phyloP scores from a whole-genome alignment of 2,888 invertebrate species.

The Steinernema scapterisci region DNA sequence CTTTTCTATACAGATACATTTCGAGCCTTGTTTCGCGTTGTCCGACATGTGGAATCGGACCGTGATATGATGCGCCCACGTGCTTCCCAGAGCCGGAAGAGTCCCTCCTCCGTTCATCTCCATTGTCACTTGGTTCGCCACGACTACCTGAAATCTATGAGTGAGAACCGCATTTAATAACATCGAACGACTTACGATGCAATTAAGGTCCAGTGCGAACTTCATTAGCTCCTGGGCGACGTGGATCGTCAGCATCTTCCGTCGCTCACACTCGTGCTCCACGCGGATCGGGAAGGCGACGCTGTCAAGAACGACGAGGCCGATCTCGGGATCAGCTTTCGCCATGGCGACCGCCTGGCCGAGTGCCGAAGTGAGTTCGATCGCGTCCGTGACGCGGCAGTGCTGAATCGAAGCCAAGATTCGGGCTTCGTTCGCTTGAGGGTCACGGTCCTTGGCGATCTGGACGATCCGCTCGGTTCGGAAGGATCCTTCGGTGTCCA shows the following conservation, averaged over 20 bases:
- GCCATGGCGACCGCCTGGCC: background rate
- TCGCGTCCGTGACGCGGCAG: conserved; percentile 1
- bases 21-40: background rate
- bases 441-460: conserved; percentile 1
- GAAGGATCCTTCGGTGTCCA: conserved; percentile 14
- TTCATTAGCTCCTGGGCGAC: conserved; percentile 17
- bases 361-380: conserved; percentile 1
- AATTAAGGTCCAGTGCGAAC: background rate
- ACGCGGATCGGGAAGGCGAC: conserved; percentile 28
- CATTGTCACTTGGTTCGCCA: conserved; percentile 12
- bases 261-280: conserved; percentile 13
- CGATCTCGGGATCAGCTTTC: background rate
- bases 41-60: background rate
- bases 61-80: conserved; percentile 1
- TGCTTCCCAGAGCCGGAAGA: background rate
- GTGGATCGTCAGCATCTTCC: background rate
- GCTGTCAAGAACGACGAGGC: conserved; percentile 26
- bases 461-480: conserved; percentile 22
- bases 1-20: background rate
- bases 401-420: background rate
- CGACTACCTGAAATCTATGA: background rate
- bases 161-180: background rate
- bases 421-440: background rate
- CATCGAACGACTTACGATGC: background rate
- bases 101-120: background rate